These are phyloP conservation scores for Hephaestus fuliginosus DNA, from an alignment of 2,797 vertebrate species.

Conservation along the genomic window DNA sequence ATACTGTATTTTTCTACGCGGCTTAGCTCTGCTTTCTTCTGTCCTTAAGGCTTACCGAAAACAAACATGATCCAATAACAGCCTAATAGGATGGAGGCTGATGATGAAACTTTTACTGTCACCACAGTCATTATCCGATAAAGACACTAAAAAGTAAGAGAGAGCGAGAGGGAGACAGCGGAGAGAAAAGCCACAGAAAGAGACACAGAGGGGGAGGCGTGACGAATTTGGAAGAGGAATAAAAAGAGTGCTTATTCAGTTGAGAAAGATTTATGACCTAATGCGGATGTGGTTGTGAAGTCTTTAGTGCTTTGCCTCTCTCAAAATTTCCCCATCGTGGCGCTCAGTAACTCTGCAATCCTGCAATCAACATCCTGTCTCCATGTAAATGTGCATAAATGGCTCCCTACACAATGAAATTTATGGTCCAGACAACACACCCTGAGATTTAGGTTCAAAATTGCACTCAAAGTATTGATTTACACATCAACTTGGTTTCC, in stretches of 20 bases:
- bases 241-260: constrained; percentile 77
- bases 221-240: constrained; percentile 76
- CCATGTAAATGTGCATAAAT: constrained; percentile 84
- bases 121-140: constrained; percentile 73
- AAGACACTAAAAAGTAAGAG: constrained; percentile 60
- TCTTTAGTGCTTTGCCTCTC: constrained; percentile 75
- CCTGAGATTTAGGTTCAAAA: constrained; percentile 82
- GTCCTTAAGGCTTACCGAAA: constrained; percentile 70
- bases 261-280: constrained; percentile 82
- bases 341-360: constrained; percentile 79
- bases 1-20: constrained; percentile 27
- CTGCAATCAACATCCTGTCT: constrained; percentile 85
- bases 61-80: constrained; percentile 79
- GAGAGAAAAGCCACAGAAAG: constrained; percentile 36
- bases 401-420: constrained; percentile 76
- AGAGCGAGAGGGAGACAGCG: constrained; percentile 2
- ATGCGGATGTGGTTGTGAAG: constrained; percentile 72
- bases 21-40: constrained; percentile 66
- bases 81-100: constrained; percentile 76
- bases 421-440: constrained; percentile 76
- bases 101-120: constrained; percentile 82
- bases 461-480: constrained; percentile 83
- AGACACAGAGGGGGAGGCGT: constrained; percentile 49
- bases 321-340: constrained; percentile 61
- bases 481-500: constrained; percentile 77